Percentiles rank a stretch among this genome's conserved stretches.
phyloP scores from a whole-genome alignment of 2,113 vertebrate species.

The Ondatra zibethicus region DNA sequence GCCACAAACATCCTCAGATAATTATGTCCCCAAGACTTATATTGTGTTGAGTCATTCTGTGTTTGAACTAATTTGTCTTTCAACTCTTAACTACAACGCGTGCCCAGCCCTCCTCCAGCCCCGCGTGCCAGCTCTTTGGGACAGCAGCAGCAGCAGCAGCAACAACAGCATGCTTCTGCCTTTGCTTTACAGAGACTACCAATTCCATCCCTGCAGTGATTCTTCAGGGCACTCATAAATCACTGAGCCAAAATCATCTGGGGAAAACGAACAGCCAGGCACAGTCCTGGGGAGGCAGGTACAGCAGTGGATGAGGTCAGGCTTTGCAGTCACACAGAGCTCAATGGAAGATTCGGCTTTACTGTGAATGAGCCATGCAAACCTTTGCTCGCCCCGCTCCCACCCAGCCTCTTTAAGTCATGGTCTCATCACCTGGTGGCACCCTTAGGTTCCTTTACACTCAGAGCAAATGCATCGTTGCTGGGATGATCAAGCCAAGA shows the following conservation, averaged over 20 bases:
- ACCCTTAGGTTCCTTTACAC: not conserved
- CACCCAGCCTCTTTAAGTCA: not conserved
- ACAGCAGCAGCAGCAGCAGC: not conserved
- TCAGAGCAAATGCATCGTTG: not conserved
- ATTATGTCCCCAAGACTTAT: not conserved
- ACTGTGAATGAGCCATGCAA: not conserved
- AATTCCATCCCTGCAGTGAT: not conserved
- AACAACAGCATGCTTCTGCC: not conserved
- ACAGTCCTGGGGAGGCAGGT: not conserved
- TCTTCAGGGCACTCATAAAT: not conserved
- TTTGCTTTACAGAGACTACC: not conserved
- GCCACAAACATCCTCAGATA: not conserved
- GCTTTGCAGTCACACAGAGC: not conserved
- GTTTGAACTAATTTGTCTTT: not conserved
- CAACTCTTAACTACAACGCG: not conserved
- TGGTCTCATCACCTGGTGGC: not conserved
- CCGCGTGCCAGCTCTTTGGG: too few species aligned
- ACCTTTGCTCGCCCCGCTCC: not conserved
- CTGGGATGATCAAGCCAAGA: not conserved
- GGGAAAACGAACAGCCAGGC: not conserved
- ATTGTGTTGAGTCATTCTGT: not conserved
- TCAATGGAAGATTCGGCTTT: not conserved
- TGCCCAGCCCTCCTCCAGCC: not conserved
- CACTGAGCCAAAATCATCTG: not conserved
- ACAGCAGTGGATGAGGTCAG: not conserved